phyloP scores from a whole-genome alignment of 2,888 invertebrate species.

The Sphinx pinastri region DNA sequence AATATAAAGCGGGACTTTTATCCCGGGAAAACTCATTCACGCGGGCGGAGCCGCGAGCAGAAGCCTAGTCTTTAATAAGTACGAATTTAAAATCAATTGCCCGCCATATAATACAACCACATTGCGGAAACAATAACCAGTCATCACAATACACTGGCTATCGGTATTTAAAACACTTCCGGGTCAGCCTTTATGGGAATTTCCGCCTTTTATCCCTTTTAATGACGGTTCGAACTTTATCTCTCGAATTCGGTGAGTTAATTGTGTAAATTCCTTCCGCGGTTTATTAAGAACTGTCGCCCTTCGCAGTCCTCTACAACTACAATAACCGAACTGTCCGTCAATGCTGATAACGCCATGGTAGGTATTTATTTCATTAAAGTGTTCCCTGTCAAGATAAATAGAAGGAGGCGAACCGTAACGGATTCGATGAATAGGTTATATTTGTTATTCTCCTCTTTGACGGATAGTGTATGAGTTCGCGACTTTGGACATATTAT shows the following conservation, averaged over 20 bases:
- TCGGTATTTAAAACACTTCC: constrained; percentile 42
- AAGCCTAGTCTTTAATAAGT: no score
- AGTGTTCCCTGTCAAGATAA: constrained; percentile 38
- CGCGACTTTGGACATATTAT: neutral
- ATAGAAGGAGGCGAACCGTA: constrained; percentile 26
- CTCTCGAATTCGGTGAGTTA: constrained; percentile 48
- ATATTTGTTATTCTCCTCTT: constrained; percentile 19
- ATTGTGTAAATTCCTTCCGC: constrained; percentile 44
- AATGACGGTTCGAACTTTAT: constrained; percentile 59
- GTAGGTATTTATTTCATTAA: constrained; percentile 39
- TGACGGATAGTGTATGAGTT: constrained; percentile 1
- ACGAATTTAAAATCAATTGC: neutral
- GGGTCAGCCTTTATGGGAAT: constrained; percentile 48
- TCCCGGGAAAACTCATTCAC: no score
- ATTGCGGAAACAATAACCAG: constrained; percentile 31
- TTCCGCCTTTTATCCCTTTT: constrained; percentile 55
- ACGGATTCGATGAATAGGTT: constrained; percentile 21
- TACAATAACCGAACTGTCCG: constrained; percentile 39
- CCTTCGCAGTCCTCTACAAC: neutral
- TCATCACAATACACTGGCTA: constrained; percentile 33
- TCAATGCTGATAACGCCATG: constrained; percentile 39
- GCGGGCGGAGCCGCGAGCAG: no score
- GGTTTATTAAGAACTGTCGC: constrained; percentile 29
- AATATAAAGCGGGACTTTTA: no score
- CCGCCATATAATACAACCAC: neutral